Evolutionary conservation across 2,888 invertebrate genomes (phyloP).

Genomic region (Cyaniris semiargus): DNA sequence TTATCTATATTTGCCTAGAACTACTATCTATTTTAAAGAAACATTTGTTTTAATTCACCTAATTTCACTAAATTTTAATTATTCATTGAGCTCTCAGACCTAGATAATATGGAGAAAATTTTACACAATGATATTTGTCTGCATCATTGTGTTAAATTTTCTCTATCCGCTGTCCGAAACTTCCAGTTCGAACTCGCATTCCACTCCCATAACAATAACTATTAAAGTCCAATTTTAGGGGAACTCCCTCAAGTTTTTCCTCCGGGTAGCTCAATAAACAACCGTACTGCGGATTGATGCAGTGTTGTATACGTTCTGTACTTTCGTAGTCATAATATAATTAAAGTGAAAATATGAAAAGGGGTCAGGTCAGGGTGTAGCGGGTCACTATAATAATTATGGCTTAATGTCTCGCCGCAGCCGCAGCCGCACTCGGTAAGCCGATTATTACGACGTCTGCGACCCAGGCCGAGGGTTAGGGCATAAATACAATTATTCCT

Average conservation of each 20-base stretch:
- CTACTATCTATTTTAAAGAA: too few relatives aligned
- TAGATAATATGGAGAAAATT: neutral
- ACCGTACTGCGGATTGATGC: neutral
- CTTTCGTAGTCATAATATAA: constrained; percentile 32
- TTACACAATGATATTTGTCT: neutral
- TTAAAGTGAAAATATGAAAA: constrained; percentile 48
- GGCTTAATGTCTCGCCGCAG: constrained; percentile 53
- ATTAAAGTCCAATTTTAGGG: constrained; percentile 23
- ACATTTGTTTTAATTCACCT: too few relatives aligned
- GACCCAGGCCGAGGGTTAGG: constrained; percentile 42
- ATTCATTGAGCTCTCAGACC: too few relatives aligned
- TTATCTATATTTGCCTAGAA: too few relatives aligned
- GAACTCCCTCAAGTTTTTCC: neutral
- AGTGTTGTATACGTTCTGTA: neutral
- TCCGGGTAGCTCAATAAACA: neutral
- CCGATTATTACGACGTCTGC: constrained; percentile 53
- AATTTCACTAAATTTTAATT: too few relatives aligned
- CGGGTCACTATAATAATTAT: constrained; percentile 54
- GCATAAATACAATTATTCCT: constrained; percentile 39
- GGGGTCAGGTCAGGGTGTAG: constrained; percentile 46
- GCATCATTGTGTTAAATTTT: too few relatives aligned
- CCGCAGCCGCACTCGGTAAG: constrained; percentile 44
- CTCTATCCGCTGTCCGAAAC: neutral
- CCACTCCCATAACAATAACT: neutral
- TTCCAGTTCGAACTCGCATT: neutral